Conservation (phyloP, 1,140 invertebrate genomes). For the Zaprionus inermis region DNA sequence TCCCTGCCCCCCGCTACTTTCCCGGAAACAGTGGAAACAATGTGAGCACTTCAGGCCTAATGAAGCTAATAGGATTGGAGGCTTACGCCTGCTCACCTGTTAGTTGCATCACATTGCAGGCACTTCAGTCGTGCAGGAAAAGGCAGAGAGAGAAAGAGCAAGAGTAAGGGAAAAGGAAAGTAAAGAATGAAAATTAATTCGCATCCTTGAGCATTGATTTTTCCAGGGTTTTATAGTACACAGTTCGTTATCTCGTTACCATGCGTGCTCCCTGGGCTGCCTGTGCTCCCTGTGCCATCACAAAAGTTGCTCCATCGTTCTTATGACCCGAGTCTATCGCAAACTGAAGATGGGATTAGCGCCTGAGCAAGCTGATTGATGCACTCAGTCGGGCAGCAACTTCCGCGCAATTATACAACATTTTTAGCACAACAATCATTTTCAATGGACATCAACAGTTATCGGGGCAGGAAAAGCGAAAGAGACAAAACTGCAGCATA, state of each 20-base stretch:
- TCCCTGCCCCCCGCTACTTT: not conserved
- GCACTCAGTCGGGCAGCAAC: slow-evolving; percentile 16
- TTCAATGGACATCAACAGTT: slow-evolving; percentile 40
- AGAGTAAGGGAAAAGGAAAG: too few species aligned
- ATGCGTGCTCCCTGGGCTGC: too few species aligned
- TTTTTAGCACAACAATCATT: slow-evolving; percentile 71
- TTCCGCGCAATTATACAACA: slow-evolving; percentile 72
- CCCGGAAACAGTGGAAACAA: not conserved
- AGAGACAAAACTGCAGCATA: not conserved
- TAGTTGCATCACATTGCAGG: slow-evolving; percentile 54
- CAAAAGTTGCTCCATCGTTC: not conserved
- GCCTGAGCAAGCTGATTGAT: not conserved
- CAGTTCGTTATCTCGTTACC: not conserved
- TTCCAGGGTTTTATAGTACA: too few species aligned
- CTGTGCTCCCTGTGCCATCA: too few species aligned
- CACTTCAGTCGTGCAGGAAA: slow-evolving; percentile 33
- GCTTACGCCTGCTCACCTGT: slow-evolving; percentile 9
- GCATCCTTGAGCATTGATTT: too few species aligned
- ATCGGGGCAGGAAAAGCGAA: not conserved
- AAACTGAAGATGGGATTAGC: not conserved
- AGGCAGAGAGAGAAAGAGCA: too few species aligned
- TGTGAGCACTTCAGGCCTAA: not conserved
- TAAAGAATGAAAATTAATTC: too few species aligned
- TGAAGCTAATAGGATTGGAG: slow-evolving; percentile 4
- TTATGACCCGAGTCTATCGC: too few species aligned